Evolutionary conservation across 2,797 vertebrate species (phyloP).

Genomic region (Enteromius viviparus): DNA sequence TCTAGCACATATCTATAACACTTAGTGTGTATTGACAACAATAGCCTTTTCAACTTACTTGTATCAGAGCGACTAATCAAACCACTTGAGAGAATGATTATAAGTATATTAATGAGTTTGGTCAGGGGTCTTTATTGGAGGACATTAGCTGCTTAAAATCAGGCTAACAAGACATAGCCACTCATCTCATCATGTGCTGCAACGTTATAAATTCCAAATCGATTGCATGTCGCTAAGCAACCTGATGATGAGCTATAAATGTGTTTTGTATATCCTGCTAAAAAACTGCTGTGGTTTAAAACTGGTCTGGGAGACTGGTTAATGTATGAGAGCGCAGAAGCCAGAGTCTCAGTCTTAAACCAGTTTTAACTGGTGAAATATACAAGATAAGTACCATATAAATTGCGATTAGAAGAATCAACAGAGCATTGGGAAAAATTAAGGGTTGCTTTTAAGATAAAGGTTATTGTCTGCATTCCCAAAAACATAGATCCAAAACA

Average conservation of each 20-base stretch:
- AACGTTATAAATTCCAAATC: neutral
- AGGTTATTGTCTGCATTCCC: neutral
- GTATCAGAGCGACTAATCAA: neutral
- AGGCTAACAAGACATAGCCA: neutral
- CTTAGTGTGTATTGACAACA: neutral
- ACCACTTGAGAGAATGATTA: neutral
- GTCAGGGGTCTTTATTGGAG: neutral
- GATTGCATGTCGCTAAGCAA: constrained; percentile 16
- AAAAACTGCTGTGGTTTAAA: neutral
- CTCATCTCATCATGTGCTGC: neutral
- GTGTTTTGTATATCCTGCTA: neutral
- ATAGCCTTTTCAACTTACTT: neutral
- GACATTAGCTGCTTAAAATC: constrained; percentile 7
- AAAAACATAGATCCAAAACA: neutral
- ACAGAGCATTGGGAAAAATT: neutral
- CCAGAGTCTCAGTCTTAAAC: neutral
- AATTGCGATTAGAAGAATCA: neutral
- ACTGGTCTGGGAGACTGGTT: neutral
- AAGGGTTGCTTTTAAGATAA: neutral
- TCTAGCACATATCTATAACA: neutral
- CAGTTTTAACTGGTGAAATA: neutral
- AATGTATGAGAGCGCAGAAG: neutral
- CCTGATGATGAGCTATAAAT: neutral
- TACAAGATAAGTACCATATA: neutral
- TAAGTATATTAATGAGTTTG: neutral